Percentiles rank a stretch among this genome's conserved stretches.
Conservation (phyloP, 30 jellyfish, hydroid and myxozoan genomes). For the Morbakka virulenta region DNA sequence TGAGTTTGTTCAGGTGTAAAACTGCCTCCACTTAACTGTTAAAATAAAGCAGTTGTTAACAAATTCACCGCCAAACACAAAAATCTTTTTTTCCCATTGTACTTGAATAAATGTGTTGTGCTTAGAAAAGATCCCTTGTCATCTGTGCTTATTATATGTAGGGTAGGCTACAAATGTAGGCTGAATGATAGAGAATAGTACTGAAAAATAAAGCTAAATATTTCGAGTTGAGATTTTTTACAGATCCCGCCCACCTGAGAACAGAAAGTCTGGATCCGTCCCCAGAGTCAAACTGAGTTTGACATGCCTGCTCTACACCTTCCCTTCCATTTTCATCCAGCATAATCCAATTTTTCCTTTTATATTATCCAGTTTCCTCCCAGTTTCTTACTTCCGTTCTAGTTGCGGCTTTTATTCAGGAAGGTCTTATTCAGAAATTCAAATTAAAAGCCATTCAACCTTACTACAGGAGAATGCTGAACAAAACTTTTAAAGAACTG, state of each 20-base stretch:
- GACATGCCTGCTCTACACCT: neutral
- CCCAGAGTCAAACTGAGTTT: conserved; percentile 10
- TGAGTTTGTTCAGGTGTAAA: conserved; percentile 5
- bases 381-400: too few relatives aligned
- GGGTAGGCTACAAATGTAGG: conserved; percentile 10
- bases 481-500: too few relatives aligned
- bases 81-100: neutral
- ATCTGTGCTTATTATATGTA: neutral
- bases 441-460: too few relatives aligned
- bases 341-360: too few relatives aligned
- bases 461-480: too few relatives aligned
- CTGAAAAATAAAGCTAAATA: neutral
- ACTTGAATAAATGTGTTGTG: neutral
- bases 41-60: conserved; percentile 3
- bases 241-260: conserved; percentile 9
- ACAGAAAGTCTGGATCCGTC: conserved; percentile 6
- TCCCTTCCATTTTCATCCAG: neutral
- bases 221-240: neutral
- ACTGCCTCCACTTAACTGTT: neutral
- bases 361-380: too few relatives aligned
- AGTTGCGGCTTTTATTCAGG: too few relatives aligned
- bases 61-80: conserved; percentile 1
- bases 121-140: neutral
- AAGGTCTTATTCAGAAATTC: too few relatives aligned
- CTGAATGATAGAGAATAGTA: conserved; percentile 6